Evolutionary conservation across 1,140 invertebrate species (phyloP), one percentile per base, ranked within the genome.

Genomic region (Adoxophyes honmai): DNA sequence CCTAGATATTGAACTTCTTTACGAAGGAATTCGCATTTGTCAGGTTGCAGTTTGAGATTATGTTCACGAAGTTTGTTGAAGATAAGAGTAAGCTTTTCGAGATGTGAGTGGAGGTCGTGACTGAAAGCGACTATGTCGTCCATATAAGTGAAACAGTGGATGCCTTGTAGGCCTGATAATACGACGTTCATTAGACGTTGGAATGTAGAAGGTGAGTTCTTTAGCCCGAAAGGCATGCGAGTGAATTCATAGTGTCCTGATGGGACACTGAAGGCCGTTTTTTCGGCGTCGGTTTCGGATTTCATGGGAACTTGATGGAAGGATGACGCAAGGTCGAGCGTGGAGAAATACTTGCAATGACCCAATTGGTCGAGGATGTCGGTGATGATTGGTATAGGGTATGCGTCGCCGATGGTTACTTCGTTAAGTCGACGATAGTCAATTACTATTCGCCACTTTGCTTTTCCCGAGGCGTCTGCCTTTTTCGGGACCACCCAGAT

Each of bases 351-450:
- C 15, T 66, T 70, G 18, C 74, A 66, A n/a, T 77, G 81, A 4
- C 76, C 75, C 18, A 92, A 55, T 18, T 76, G 71, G 63, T 91
- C 81, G 38, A 86, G 57, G 18, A 84, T 85, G n/a, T 91, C 89
- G 1, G 80, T 73, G 9, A 92, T 91, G 8, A 85, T 61, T 7
- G 91, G 91, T 1, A 93, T 57, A 0, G 92, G 91, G 68, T 87
- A 93, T 34, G 60, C 70, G 64, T 92, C 90, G 5, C 70, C 71
- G 16, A 86, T 67, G 9, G 80, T 86, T 35, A 70, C 68, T 38
- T 82, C 70, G 64, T 90, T 90, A 38, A 89, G 39, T 60, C 79
- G 80, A 42, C 79, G 38, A 55, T 77, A 89, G 64, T 86, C 87
- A 6, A 87, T 66, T 10, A 86, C 77, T 6, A 90, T 35, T 39